Evolutionary conservation across 2,797 vertebrate genomes (phyloP).

Genomic region (Syncerus caffer): DNA sequence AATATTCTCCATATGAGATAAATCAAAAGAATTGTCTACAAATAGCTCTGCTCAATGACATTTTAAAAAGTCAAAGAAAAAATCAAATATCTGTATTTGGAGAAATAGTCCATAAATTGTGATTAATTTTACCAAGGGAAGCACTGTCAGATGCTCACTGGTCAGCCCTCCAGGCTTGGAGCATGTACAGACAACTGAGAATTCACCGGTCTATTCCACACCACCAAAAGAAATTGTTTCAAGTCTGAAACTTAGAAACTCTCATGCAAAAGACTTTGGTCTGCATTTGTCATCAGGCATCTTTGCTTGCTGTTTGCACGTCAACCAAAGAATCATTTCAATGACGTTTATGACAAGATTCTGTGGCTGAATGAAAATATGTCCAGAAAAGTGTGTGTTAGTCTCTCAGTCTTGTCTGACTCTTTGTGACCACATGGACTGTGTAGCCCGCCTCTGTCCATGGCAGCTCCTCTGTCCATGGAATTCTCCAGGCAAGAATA

Average conservation of each 20-base stretch:
- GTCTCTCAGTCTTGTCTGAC: background rate
- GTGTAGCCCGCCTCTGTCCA: background rate
- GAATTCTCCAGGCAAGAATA: background rate
- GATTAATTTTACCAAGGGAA: background rate
- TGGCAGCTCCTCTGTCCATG: background rate
- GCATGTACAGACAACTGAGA: background rate
- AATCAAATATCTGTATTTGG: background rate
- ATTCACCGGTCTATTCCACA: background rate
- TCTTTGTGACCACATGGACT: background rate
- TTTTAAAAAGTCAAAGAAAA: background rate
- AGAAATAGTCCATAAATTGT: background rate
- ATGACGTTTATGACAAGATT: background rate
- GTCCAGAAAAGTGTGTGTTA: background rate
- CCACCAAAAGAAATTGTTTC: background rate
- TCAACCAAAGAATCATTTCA: background rate
- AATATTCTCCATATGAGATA: slow-evolving; percentile 23
- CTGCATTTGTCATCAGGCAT: background rate
- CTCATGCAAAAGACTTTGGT: background rate
- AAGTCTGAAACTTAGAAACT: background rate
- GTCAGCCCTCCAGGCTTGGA: background rate
- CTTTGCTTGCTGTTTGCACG: background rate
- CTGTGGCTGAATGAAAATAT: background rate
- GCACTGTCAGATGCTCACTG: background rate
- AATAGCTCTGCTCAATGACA: background rate
- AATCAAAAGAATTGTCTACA: slow-evolving; percentile 13